phyloP scores from a whole-genome alignment of 2,888 invertebrate genomes.

The Sylvicola cinctus region DNA sequence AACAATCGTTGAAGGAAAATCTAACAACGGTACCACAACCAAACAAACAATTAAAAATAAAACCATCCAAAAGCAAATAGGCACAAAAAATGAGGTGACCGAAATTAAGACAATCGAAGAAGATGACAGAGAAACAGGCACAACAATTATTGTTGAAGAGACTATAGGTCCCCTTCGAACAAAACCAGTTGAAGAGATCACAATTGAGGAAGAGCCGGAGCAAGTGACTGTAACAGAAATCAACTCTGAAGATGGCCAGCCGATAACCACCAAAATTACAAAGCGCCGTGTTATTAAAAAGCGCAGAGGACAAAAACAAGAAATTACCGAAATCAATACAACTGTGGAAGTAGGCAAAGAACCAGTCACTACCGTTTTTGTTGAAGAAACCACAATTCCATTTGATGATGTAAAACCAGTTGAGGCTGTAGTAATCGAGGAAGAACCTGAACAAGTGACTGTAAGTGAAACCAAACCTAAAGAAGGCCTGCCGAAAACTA shows the following conservation, averaged over 20 bases:
- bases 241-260: constrained; percentile 11
- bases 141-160: constrained; percentile 13
- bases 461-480: constrained; percentile 21
- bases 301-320: constrained; percentile 21
- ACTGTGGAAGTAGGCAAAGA: constrained; percentile 22
- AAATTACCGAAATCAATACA: constrained; percentile 27
- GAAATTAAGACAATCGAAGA: constrained; percentile 16
- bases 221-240: constrained; percentile 10
- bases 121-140: constrained; percentile 13
- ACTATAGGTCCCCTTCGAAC: constrained; percentile 9
- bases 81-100: constrained; percentile 14
- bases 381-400: constrained; percentile 11
- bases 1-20: constrained; percentile 7
- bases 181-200: constrained; percentile 9
- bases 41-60: constrained; percentile 15
- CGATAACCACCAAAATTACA: constrained; percentile 13
- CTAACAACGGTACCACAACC: constrained; percentile 12
- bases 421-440: constrained; percentile 11
- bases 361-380: constrained; percentile 17
- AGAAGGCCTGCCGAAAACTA: constrained; percentile 19
- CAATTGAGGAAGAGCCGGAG: constrained; percentile 19
- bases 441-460: constrained; percentile 19
- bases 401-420: constrained; percentile 8
- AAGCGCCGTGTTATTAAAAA: constrained; percentile 25
- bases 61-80: constrained; percentile 12